Evolutionary conservation across 2,113 vertebrate genomes (phyloP).

Genomic region (Macquaria ambigua): DNA sequence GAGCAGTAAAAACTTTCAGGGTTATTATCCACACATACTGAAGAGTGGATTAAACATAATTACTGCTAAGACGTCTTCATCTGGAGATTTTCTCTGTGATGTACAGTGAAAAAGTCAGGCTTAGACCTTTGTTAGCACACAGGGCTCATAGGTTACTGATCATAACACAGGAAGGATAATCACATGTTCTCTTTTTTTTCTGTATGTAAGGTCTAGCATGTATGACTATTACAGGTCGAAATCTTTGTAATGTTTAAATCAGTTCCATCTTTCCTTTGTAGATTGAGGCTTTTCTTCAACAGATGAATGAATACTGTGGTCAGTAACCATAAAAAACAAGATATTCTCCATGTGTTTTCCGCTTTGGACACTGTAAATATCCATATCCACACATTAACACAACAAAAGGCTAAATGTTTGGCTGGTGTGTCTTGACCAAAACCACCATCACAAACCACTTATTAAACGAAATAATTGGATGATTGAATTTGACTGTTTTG

Average conservation of each 20-base stretch:
- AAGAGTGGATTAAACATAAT: conserved; percentile 66
- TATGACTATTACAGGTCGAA: neutral
- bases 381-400: conserved; percentile 9
- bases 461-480: conserved; percentile 27
- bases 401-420: conserved; percentile 34
- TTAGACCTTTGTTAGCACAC: conserved; percentile 41
- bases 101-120: conserved; percentile 44
- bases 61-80: conserved; percentile 53
- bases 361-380: conserved; percentile 15
- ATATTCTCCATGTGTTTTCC: neutral
- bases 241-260: neutral
- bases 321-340: conserved; percentile 22
- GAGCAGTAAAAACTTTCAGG: conserved; percentile 39
- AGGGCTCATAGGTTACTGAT: conserved; percentile 31
- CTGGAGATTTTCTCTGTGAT: conserved; percentile 66
- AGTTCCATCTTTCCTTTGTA: neutral
- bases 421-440: conserved; percentile 1
- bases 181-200: conserved; percentile 27
- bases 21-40: conserved; percentile 37
- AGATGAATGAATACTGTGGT: conserved; percentile 1
- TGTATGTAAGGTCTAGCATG: neutral
- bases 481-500: conserved; percentile 27
- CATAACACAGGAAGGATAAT: conserved; percentile 21
- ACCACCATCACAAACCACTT: conserved; percentile 34
- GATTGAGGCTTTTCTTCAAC: neutral